Evolutionary conservation across 2,797 vertebrate genomes (phyloP).

Genomic region (Antrozous pallidus): DNA sequence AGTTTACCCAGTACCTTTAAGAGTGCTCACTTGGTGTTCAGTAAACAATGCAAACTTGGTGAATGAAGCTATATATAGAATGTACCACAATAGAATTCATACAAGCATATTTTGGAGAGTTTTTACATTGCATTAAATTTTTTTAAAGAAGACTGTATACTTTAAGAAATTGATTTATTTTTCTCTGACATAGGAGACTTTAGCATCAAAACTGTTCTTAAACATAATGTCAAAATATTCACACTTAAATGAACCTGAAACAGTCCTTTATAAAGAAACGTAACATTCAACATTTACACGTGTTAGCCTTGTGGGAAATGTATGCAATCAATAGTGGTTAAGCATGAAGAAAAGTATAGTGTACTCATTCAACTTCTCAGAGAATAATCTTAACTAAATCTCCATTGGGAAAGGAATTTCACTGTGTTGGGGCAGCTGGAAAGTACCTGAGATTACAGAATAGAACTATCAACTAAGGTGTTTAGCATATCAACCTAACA

Average conservation of each 20-base stretch:
- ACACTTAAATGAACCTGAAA: conserved; percentile 10
- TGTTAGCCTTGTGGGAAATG: conserved; percentile 19
- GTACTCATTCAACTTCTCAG: neutral
- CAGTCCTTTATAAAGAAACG: neutral
- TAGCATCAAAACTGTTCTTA: conserved; percentile 7
- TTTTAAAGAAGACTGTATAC: neutral
- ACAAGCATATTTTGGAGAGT: neutral
- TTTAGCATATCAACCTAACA: neutral
- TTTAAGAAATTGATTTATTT: neutral
- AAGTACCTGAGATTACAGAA: neutral
- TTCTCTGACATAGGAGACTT: neutral
- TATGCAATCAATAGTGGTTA: neutral
- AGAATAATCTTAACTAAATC: neutral
- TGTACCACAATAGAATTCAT: neutral
- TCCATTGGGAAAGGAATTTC: neutral
- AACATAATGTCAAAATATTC: neutral
- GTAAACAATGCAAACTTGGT: neutral
- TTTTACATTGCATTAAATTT: neutral
- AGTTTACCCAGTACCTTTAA: neutral
- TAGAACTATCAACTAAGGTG: neutral
- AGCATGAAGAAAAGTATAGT: conserved; percentile 12
- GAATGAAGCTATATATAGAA: neutral
- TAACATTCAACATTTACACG: neutral
- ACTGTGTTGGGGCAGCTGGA: neutral
- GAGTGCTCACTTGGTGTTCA: neutral